phyloP scores from a whole-genome alignment of 1,140 invertebrate genomes.

The Trypoxylus dichotomus region DNA sequence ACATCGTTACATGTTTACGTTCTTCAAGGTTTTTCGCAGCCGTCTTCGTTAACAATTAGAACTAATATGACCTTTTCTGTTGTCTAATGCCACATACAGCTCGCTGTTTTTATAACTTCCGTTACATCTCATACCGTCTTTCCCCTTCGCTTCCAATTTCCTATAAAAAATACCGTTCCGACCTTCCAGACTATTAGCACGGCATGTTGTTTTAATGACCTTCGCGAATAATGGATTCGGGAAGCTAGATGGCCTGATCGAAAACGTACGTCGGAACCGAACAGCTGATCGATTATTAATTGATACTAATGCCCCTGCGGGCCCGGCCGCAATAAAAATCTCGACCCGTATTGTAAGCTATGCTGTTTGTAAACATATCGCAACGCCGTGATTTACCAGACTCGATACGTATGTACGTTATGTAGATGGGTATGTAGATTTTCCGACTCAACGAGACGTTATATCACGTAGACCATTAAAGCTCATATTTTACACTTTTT shows the following conservation, averaged over 20 bases:
- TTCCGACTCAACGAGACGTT: not conserved
- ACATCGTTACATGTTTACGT: no score
- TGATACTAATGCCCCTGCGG: not conserved
- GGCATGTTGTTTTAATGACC: constrained; percentile 2
- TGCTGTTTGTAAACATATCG: not conserved
- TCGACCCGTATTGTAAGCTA: not conserved
- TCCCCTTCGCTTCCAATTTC: not conserved
- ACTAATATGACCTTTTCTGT: no score
- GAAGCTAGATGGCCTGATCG: not conserved
- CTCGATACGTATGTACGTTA: not conserved
- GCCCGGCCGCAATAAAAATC: not conserved
- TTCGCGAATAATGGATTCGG: not conserved
- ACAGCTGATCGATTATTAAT: not conserved
- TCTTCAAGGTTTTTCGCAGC: no score
- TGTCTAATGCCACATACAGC: not conserved
- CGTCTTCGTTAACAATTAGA: no score
- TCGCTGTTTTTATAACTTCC: not conserved
- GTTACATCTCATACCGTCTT: not conserved
- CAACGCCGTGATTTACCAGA: not conserved
- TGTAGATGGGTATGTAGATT: not conserved
- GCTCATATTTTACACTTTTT: not conserved
- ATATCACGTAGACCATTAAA: not conserved
- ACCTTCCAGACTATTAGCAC: not conserved
- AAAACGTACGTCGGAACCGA: not conserved
- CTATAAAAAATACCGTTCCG: not conserved